Evolutionary conservation across 2,113 vertebrate species (phyloP), one percentile per base, ranked within the genome.

Genomic region (Heloderma charlesbogerti): DNA sequence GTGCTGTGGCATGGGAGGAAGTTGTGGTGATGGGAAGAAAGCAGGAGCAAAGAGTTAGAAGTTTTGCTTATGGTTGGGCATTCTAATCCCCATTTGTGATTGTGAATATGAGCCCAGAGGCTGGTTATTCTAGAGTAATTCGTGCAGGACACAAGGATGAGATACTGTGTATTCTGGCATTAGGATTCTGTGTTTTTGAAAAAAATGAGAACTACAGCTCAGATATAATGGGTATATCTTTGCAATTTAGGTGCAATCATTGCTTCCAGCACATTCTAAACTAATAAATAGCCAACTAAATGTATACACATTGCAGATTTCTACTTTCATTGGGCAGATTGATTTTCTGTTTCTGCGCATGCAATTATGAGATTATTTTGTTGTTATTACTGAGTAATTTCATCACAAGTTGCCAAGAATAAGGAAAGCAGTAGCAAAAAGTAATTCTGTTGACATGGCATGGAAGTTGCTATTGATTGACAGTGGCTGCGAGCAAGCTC

Each of bases 321-420:
- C 66, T 25, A 22, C 75, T 13, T 69, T 77, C 25, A 54, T 79
- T 37, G 43, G 3, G 66, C 74, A 45, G 4, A 57, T 66, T 78
- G 72, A 29, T 67, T 69, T 78, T 85, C 54, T 78, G 43, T 85
- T 85, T 84, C 43, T 66, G 72, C 25, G 40, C 31, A 45, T 77
- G 72, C 43, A 90, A 34, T 69, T 77, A 69, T 54, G n/a, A 69
- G 57, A 90, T 79, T 66, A 20, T 71, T 90, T 86, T 86, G 84
- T 86, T 86, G 72, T 84, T 74, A 57, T 54, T 31, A 86, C 34
- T 54, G 34, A 79, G 34, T 69, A 67, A 86, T 81, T 79, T 80
- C 63, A 88, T 88, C 45, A 69, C 29, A 79, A 81, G 6, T 37
- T 45, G 37, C 66, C 29, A 34, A 37, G 77, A 81, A 86, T 8